A percentile compares a stretch with the other conserved stretches of the same genome.
Conservation (phyloP, 2,113 vertebrate genomes). For the Osmerus eperlanus region DNA sequence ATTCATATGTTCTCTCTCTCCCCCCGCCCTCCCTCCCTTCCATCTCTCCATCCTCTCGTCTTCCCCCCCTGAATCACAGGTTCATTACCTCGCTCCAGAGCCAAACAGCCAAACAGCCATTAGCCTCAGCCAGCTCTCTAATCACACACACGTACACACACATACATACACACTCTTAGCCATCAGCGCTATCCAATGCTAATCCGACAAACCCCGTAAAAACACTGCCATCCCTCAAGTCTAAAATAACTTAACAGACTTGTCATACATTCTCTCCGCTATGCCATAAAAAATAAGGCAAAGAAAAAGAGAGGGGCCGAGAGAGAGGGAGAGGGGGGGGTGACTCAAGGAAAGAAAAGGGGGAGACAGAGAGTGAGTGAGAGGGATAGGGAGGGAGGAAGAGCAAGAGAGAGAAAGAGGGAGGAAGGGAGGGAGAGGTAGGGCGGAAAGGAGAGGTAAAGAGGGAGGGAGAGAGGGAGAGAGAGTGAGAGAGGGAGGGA, state of each 20-base stretch:
- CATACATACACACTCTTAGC: conserved; percentile 39
- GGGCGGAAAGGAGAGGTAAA: conserved; percentile 24
- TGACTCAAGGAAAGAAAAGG: conserved; percentile 55
- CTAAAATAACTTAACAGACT: conserved; percentile 84
- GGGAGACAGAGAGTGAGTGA: conserved; percentile 23
- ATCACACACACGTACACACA: conserved; percentile 51
- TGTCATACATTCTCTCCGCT: conserved; percentile 74
- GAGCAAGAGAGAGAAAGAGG: conserved; percentile 21
- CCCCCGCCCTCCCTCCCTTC: conserved; percentile 76
- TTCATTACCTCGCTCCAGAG: conserved; percentile 97
- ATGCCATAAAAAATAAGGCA: conserved; percentile 11
- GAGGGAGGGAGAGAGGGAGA: conserved; percentile 47
- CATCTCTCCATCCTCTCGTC: conserved; percentile 59
- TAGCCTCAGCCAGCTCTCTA: conserved; percentile 73
- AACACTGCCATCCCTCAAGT: conserved; percentile 68
- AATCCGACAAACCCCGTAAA: conserved; percentile 49
- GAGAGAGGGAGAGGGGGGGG: conserved; percentile 36
- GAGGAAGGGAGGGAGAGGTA: conserved; percentile 28
- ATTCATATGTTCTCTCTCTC: conserved; percentile 89
- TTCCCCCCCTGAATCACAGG: conserved; percentile 90
- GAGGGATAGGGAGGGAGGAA: conserved; percentile 24
- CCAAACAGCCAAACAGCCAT: conserved; percentile 97
- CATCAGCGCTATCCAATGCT: conserved; percentile 58
- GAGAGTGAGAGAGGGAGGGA: not conserved
- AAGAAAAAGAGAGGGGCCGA: not conserved